Base-by-base conservation (phyloP, 2,113 vertebrate species). In the Galbula dea region DNA sequence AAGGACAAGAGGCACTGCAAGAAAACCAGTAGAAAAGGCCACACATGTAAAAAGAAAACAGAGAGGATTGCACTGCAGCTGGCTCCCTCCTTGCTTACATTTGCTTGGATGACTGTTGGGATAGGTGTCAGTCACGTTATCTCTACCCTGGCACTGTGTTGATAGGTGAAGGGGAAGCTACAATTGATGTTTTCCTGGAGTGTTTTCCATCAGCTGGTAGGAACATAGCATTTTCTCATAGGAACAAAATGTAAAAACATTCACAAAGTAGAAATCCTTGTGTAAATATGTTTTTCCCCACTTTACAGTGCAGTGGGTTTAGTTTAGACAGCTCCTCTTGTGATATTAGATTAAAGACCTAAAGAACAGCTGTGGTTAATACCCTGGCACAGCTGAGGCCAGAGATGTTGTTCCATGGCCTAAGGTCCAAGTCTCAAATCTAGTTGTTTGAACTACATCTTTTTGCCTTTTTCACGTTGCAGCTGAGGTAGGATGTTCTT, bases 141-240 rank as follows among this genome's bases (percentile, higher is more conserved):
- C 22, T 89, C 13, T 73, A 43, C n/a, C 9, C 22, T 27, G 46
- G 19, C 5, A 12, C 24, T 21, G 30, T 57, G 57, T 41, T 85
- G 49, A 76, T 34, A 68, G 30, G 43, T 18, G 32, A 18, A 92
- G 59, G 45, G 30, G 83, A 92, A 93, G 49, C 12, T 73, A 41
- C 45, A 59, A 1, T 0, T 54, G 45, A 52, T 88, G 39, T 81
- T 92, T 93, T 72, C 65, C 80, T 83, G 46, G 43, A 32, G 37
- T 94, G 43, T 90, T 94, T 95, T 90, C 83, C 43, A 61, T 63
- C 87, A 90, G 12, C 39, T 90, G 30, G 24, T 55, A 62, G 43
- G 78, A 86, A 86, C 22, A n/a, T 79, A 63, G 32, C 86, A 69
- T 82, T 78, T 51, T 39, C 15, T 29, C 41, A 43, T 11, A 61